These are phyloP conservation scores for Xiphydria camelus DNA, from an alignment of 2,888 invertebrate species.

Conservation along the genomic window DNA sequence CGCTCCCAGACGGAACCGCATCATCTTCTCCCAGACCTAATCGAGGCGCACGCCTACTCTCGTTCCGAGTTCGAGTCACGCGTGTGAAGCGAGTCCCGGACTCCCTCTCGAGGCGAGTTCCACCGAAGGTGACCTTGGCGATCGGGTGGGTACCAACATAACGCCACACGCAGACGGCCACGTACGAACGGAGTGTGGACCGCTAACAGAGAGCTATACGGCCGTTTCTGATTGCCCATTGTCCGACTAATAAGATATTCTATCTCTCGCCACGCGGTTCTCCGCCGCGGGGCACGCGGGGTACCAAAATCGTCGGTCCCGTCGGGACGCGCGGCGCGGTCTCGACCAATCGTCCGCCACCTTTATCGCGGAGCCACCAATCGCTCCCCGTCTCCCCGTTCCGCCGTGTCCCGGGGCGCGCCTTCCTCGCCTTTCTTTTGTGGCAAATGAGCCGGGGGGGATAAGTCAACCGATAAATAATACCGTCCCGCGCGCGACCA, in stretches of 20 bases:
- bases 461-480: slow-evolving; percentile 50
- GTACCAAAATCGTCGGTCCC: too few relatives aligned
- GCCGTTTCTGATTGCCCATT: slow-evolving; percentile 55
- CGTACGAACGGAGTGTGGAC: slow-evolving; percentile 27
- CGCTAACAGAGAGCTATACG: slow-evolving; percentile 47
- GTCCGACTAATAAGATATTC: slow-evolving; percentile 56
- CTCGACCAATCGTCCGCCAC: slow-evolving; percentile 30
- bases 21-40: too few relatives aligned
- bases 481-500: slow-evolving; percentile 36
- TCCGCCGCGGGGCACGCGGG: slow-evolving; percentile 3
- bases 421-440: slow-evolving; percentile 25
- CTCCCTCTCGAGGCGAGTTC: too few relatives aligned
- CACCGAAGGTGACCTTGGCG: slow-evolving; percentile 34
- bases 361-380: too few relatives aligned
- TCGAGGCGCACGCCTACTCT: too few relatives aligned
- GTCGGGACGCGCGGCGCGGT: too few relatives aligned
- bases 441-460: slow-evolving; percentile 42
- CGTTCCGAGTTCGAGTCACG: too few relatives aligned
- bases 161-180: slow-evolving; percentile 20
- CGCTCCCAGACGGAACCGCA: too few relatives aligned
- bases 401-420: too few relatives aligned
- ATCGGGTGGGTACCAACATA: too few relatives aligned
- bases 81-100: too few relatives aligned
- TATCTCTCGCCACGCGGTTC: slow-evolving; percentile 27
- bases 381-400: too few relatives aligned